A percentile compares a stretch with the other conserved stretches of the same genome.
Evolutionary conservation across 2,113 vertebrate genomes (phyloP).

Genomic region (Etheostoma cragini): DNA sequence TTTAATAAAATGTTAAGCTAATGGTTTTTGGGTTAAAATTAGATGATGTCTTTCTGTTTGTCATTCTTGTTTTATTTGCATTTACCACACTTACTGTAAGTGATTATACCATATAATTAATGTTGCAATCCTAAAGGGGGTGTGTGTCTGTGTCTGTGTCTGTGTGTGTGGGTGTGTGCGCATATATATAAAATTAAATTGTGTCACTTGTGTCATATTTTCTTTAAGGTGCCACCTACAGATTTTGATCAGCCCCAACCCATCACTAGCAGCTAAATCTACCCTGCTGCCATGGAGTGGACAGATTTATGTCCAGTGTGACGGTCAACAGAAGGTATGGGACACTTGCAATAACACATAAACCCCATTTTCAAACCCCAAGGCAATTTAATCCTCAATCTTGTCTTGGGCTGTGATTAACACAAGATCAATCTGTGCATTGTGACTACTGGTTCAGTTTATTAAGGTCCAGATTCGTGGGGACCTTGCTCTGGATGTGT

Average conservation of each 20-base stretch:
- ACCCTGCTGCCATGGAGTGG: slow-evolving; percentile 93
- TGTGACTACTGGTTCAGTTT: slow-evolving; percentile 75
- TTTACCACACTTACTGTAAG: not conserved
- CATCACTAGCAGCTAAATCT: slow-evolving; percentile 87
- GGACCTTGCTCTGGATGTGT: slow-evolving; percentile 75
- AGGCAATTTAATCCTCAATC: not conserved
- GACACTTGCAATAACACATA: not conserved
- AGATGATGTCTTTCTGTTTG: not conserved
- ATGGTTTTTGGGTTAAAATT: not conserved
- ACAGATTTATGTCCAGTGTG: slow-evolving; percentile 90
- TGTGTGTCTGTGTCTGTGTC: too few species aligned
- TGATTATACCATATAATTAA: not conserved
- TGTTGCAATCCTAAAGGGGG: not conserved
- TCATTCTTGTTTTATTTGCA: not conserved
- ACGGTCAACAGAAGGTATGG: slow-evolving; percentile 90
- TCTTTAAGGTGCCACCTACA: slow-evolving; percentile 86
- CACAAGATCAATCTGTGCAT: not conserved
- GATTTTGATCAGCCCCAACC: slow-evolving; percentile 94
- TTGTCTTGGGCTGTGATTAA: not conserved
- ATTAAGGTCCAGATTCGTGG: slow-evolving; percentile 91
- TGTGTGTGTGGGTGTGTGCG: too few species aligned
- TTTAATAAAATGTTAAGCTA: not conserved
- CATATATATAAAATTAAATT: not conserved
- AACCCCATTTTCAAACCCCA: not conserved
- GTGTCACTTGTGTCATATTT: not conserved